Evolutionary conservation across 2,888 invertebrate species (phyloP), one percentile per base, ranked within the genome.

Genomic region (Hypsopygia costalis): DNA sequence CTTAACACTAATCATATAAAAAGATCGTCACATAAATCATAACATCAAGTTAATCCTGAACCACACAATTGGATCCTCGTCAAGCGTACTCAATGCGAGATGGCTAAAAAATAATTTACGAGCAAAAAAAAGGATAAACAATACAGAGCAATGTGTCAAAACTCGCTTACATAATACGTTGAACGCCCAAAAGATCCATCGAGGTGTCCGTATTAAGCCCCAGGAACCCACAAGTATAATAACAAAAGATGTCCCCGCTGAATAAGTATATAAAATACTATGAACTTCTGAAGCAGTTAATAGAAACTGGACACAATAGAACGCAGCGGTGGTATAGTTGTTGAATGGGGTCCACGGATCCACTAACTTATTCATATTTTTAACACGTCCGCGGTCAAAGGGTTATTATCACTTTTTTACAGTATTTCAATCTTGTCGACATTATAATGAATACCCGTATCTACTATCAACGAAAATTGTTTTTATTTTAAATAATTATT

Each of bases 271-370:
- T 79, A 81, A 81, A 81, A 80, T 51, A 62, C 74, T 80, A 87
- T 86, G 81, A 85, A 87, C 87, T 87, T 81, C 87, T 85, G 86
- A 71, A 79, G 75, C 81, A 87, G 86, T 87, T 86, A 81, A 85
- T 86, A 83, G 72, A 72, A 61, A 54, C 47, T 35, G 34, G 25
- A 46, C 52, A 87, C 73, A 85, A 85, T 64, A 48, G 60, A 48
- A 52, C 67, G 51, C 73, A 66, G 69, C 67, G 72, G 74, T 75
- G 77, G 71, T 57, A 65, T 52, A 54, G 52, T 52, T 50, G 52
- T 62, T 71, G 67, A 75, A 77, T 77, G 69, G 65, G 68, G 54
- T 71, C 64, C 62, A 69, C 67, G 65, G 68, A 53, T 70, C 64
- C 62, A 69, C 67, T 63, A 58, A 68, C 66, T 78, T 74, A 81